Base-by-base conservation (phyloP, 2,113 vertebrate species). In the Equus quagga region DNA sequence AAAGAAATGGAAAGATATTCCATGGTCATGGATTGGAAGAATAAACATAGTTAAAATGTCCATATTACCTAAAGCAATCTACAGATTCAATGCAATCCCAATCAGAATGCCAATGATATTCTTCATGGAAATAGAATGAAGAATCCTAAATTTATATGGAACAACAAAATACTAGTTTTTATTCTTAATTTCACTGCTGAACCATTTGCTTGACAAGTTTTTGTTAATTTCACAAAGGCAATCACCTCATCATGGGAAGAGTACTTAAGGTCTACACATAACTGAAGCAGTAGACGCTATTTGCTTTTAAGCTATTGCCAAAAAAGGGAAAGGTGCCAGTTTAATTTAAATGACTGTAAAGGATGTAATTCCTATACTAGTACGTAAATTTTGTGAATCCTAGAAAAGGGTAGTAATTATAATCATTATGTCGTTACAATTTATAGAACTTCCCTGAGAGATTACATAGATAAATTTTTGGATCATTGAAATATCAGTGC, bases 191-290 rank as follows among this genome's bases (percentile, higher is more conserved):
- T 87, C 41, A 79, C 23, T 82, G 78, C 2, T 88, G 31, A 5
- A 84, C 15, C 64, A 91, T 97, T 96, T 94, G 17, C 49, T 90
- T 89, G 83, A 92, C 51, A 28, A 90, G 1, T 95, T 96, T 23
- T 72, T 65, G 95, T 96, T 98, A 81, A 89, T 94, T 97, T 97
- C 6, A 41, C 2, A 56, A 54, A 36, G 31, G 80, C 62, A 94
- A 26, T 70, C 6, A 19, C 46, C 83, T 73, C 5, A 17, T 41
- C 83, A 86, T 73, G 33, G 56, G 94, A 98, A 80, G 81, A 96
- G 33, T 96, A 78, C 58, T 88, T n/a, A 14, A n/a, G 19, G 19
- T 8, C 67, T 93, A 21, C 8, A 62, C 6, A 8, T 79, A 64
- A 80, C 13, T 13, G 51, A 81, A 1, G 46, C 86, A 44, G 83